Base-by-base conservation (phyloP, 2,888 invertebrate genomes). In the Leucophora obtusa region DNA sequence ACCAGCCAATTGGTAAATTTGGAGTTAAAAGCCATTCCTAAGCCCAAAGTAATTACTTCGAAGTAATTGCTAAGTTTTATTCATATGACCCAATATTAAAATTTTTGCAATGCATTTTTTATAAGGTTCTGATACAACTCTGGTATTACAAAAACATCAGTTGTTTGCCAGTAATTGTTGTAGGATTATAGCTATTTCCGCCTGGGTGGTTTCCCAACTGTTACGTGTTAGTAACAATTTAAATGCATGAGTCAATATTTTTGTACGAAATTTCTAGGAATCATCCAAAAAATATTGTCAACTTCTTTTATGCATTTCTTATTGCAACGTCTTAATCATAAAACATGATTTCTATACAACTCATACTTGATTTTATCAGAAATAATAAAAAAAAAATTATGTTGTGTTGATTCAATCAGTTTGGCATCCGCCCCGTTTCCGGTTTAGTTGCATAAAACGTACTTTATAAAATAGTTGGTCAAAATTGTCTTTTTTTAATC, bases 371-470 rank as follows among this genome's bases (percentile, higher is more conserved):
- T 50, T n/a, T 28, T 18, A 24, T 54, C 11, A 47, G n/a, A 14
- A 38, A 6, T 7, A 33, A 14, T 1, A 56, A 28, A n/a, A 56
- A 14, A n/a, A 56, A 56, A n/a, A 56, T n/a, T 15, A 71, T 62
- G 58, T 76, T 83, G 77, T 79, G 83, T 83, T 83, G 88, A 87
- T 87, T 87, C 87, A 87, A 88, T 88, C 87, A 82, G 83, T 84
- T 85, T 87, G 88, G 87, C 85, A 87, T 87, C 88, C 88, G 86
- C 85, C 77, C 86, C 84, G 84, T 85, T 88, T 87, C 87, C 87
- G 88, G 86, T 87, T 84, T 79, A 78, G 63, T 73, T 66, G 54
- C 68, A 63, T 47, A 21, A 14, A 1, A 47, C n/a, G 60, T 21
- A 21, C 14, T 9, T 9, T 21, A 43, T 62, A 59, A 43, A 79